phyloP scores from a whole-genome alignment of 2,888 invertebrate species.

The Eupithecia tripunctaria region DNA sequence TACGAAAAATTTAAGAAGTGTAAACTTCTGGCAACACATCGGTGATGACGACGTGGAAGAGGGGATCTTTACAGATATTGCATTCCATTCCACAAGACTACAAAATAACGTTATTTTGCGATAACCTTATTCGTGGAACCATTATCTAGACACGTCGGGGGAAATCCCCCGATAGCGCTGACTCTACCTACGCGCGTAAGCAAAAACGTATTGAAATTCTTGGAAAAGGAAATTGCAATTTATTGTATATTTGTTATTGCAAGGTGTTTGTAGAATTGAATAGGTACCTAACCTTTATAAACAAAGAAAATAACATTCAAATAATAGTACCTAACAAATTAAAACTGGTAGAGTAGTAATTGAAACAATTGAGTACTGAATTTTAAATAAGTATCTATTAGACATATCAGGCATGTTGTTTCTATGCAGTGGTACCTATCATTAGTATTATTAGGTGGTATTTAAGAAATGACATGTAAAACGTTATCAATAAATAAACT shows the following conservation, averaged over 20 bases:
- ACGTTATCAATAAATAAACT: no score
- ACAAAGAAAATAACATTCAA: no score
- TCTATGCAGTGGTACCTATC: not conserved
- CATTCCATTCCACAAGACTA: not conserved
- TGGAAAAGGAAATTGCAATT: not conserved
- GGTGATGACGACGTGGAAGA: not conserved
- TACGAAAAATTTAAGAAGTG: no score
- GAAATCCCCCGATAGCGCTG: constrained; percentile 37
- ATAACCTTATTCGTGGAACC: constrained; percentile 11
- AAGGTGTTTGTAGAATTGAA: not conserved
- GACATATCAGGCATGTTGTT: not conserved
- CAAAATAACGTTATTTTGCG: not conserved
- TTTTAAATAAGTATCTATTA: not conserved
- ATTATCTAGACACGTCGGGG: constrained; percentile 18
- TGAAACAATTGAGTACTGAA: no score
- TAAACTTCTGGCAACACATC: no score
- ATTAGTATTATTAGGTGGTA: no score
- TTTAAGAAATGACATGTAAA: no score
- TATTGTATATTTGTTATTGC: not conserved
- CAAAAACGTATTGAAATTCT: constrained; percentile 11
- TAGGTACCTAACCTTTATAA: no score
- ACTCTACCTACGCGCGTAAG: constrained; percentile 16
- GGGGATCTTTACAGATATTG: not conserved
- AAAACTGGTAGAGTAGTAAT: no score
- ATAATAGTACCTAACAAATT: no score